A percentile compares a stretch with the other conserved stretches of the same genome.
These are phyloP conservation scores for Eristalis intricaria DNA, from an alignment of 2,888 invertebrate species.

Conservation along the genomic window DNA sequence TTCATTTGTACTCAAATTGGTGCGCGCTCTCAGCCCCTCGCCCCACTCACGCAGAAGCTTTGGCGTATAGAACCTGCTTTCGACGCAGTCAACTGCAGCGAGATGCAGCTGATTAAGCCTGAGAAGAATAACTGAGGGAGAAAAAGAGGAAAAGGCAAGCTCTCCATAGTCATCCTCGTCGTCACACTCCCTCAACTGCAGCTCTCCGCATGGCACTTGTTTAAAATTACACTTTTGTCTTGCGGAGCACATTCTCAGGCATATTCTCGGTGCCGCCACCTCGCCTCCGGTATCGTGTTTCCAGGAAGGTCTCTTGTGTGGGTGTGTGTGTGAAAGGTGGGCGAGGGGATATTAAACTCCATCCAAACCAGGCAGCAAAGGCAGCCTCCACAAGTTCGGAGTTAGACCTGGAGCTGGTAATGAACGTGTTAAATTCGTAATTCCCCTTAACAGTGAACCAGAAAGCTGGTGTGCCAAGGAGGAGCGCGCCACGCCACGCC, in stretches of 20 bases:
- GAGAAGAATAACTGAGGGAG: slow-evolving; percentile 25
- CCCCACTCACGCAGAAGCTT: background rate
- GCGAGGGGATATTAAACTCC: slow-evolving; percentile 46
- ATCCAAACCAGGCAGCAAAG: slow-evolving; percentile 9
- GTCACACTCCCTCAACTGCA: background rate
- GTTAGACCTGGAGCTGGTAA: slow-evolving; percentile 48
- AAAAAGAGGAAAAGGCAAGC: background rate
- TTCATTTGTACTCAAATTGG: slow-evolving; percentile 39
- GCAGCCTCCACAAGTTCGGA: slow-evolving; percentile 10
- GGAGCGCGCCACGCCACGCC: background rate
- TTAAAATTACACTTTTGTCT: slow-evolving; percentile 68
- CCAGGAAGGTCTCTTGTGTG: background rate
- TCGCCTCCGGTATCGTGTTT: slow-evolving; percentile 36
- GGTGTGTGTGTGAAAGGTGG: slow-evolving; percentile 3
- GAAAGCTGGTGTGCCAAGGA: slow-evolving; percentile 33
- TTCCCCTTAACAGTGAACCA: slow-evolving; percentile 64
- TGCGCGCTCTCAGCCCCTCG: background rate
- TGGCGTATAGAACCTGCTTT: slow-evolving; percentile 47
- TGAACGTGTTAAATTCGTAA: slow-evolving; percentile 71
- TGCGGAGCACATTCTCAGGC: slow-evolving; percentile 38
- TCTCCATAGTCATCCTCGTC: background rate
- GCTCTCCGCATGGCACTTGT: slow-evolving; percentile 42
- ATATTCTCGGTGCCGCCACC: slow-evolving; percentile 14
- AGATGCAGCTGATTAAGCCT: slow-evolving; percentile 67
- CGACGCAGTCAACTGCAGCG: slow-evolving; percentile 48